Evolutionary conservation across 1,140 invertebrate species (phyloP), one percentile per base, ranked within the genome.

Genomic region (Drosophila willistoni): DNA sequence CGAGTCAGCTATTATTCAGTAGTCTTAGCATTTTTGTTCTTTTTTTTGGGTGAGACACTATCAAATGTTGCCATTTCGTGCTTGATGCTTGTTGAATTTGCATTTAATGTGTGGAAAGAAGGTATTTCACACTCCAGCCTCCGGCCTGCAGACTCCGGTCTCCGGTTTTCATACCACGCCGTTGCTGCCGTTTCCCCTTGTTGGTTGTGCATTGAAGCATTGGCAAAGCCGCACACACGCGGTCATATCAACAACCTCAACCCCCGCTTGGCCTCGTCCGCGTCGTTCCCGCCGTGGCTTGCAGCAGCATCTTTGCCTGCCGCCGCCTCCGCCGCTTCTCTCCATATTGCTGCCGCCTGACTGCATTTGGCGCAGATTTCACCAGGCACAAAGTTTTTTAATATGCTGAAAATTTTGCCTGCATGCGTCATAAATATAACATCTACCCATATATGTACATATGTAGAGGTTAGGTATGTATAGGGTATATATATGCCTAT

Each of bases 301-400:
- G 10, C 39, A 51, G 47, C 55, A 39, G 2, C 42, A 14, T 44
- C 71, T 71, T 25, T 25, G 19, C 10, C 36, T 39, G n/a, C 36
- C 10, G 9, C 36, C 13, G 6, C n/a, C 13, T 29, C 6, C 29
- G 29, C 29, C 29, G 29, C 29, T 29, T 29, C 6, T 29, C 29
- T 29, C 0, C 59, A 39, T 22, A 17, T 39, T n/a, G 44, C 25
- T 71, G 13, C 14, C 17, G 61, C 55, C 25, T 33, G 25, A 29
- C 55, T 22, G 42, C 73, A 68, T 75, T 76, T 60, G 73, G 60
- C 51, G 73, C 73, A 76, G 73, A 76, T 76, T 76, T 76, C 42
- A 70, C 65, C 65, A 76, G 73, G 59, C 73, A 25, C 73, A 76
- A 77, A 77, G 73, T 77, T 76, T 77, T 76, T 77, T 77, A 77